A percentile compares a stretch with the other conserved stretches of the same genome.
These are phyloP conservation scores for Spicauda simplicius DNA, from an alignment of 2,888 invertebrate genomes.

Conservation along the genomic window DNA sequence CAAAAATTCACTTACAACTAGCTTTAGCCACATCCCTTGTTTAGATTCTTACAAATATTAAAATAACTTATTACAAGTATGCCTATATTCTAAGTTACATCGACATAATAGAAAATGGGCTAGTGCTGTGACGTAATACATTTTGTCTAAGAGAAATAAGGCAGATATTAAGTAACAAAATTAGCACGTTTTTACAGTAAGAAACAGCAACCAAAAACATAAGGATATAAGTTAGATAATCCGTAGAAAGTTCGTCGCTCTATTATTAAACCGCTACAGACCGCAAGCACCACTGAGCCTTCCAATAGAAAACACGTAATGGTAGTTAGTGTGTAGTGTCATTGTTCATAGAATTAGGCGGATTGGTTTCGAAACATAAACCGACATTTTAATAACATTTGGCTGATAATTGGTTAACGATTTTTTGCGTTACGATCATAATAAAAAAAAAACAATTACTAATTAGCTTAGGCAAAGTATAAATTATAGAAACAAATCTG, in stretches of 20 bases:
- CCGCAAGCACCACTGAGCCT: too few relatives aligned
- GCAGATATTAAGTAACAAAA: constrained; percentile 34
- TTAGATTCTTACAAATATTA: constrained; percentile 58
- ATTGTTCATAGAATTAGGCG: too few relatives aligned
- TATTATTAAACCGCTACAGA: background rate
- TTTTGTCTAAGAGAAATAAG: constrained; percentile 27
- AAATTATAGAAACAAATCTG: too few relatives aligned
- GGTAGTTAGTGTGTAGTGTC: too few relatives aligned
- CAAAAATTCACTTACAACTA: constrained; percentile 47
- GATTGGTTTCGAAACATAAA: too few relatives aligned
- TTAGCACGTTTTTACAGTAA: constrained; percentile 31
- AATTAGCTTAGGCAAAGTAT: too few relatives aligned
- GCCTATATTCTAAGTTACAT: constrained; percentile 37
- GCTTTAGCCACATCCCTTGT: constrained; percentile 60
- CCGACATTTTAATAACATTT: too few relatives aligned
- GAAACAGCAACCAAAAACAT: constrained; percentile 30
- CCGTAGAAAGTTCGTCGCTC: constrained; percentile 2
- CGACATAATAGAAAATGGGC: constrained; percentile 18
- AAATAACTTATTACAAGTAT: constrained; percentile 58
- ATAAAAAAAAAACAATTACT: too few relatives aligned
- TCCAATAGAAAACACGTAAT: too few relatives aligned
- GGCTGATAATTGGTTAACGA: too few relatives aligned
- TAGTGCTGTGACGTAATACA: constrained; percentile 30
- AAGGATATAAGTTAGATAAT: background rate
- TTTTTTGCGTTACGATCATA: too few relatives aligned